Conservation (phyloP, 2,888 invertebrate species). For the Leptarthrus brevirostris region DNA sequence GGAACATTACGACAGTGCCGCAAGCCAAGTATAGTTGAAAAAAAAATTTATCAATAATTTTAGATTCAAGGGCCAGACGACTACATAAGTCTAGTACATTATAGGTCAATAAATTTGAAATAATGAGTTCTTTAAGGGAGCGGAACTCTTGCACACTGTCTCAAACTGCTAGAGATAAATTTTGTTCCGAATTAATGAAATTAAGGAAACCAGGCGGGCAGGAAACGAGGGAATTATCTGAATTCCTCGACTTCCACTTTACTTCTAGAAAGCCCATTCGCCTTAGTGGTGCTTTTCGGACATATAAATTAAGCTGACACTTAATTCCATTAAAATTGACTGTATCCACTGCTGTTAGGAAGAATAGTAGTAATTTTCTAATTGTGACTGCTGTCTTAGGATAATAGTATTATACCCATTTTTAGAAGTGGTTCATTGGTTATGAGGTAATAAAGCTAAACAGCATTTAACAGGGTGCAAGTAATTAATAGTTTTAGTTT, state of each 20-base stretch:
- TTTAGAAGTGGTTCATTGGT: background rate
- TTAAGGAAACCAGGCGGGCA: background rate
- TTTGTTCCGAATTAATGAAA: constrained; percentile 11
- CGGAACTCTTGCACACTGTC: background rate
- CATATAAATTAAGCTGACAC: constrained; percentile 42
- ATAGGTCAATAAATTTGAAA: constrained; percentile 7
- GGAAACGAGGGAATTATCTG: constrained; percentile 6
- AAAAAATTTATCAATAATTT: constrained; percentile 12
- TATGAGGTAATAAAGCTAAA: too few species aligned
- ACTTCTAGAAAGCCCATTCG: too few species aligned
- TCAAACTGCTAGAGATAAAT: background rate
- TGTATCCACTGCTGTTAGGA: background rate
- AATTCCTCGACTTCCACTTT: too few species aligned
- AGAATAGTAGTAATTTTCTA: background rate
- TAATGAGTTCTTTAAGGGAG: constrained; percentile 26
- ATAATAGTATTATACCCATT: background rate
- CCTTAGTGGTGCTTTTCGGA: constrained; percentile 6
- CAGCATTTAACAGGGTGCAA: too few species aligned
- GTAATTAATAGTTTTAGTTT: too few species aligned
- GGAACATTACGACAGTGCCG: background rate
- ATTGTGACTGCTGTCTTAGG: constrained; percentile 14
- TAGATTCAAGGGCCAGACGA: background rate
- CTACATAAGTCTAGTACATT: background rate
- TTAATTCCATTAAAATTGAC: constrained; percentile 40
- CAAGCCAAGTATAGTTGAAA: background rate